These are phyloP conservation scores for Temnothorax ravouxi DNA, from an alignment of 2,888 invertebrate genomes.

Conservation along the genomic window DNA sequence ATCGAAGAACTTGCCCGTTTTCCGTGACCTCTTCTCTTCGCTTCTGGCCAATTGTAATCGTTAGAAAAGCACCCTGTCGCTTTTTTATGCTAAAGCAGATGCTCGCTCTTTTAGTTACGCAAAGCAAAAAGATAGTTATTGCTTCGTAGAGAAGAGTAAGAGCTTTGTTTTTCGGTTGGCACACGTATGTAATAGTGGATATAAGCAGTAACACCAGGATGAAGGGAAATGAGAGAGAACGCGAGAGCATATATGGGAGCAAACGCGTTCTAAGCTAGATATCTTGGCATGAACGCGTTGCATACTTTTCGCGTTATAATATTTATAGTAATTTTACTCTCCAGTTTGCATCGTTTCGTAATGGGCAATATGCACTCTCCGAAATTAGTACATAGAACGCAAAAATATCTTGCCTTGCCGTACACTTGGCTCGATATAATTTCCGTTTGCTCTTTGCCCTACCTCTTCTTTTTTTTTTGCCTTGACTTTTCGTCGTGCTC, in stretches of 20 bases:
- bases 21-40: not conserved
- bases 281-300: constrained; percentile 21
- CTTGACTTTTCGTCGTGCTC: constrained; percentile 29
- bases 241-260: not conserved
- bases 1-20: not conserved
- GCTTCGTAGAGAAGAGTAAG: not conserved
- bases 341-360: constrained; percentile 18
- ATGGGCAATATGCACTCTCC: constrained; percentile 57
- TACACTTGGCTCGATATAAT: constrained; percentile 21
- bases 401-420: constrained; percentile 41
- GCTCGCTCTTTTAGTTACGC: not conserved
- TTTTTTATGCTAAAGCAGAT: not conserved
- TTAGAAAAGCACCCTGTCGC: not conserved
- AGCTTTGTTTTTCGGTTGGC: constrained; percentile 33
- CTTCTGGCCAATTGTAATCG: not conserved
- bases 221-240: not conserved
- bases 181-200: not conserved
- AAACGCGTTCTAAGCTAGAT: not conserved
- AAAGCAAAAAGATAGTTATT: constrained; percentile 5
- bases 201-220: constrained; percentile 1
- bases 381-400: constrained; percentile 58
- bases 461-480: constrained; percentile 1
- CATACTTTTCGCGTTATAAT: constrained; percentile 15
- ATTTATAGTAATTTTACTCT: constrained; percentile 48
- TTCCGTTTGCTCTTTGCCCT: constrained; percentile 4